Base-by-base conservation (phyloP, 2,797 vertebrate genomes). In the Ammospiza maritima region DNA sequence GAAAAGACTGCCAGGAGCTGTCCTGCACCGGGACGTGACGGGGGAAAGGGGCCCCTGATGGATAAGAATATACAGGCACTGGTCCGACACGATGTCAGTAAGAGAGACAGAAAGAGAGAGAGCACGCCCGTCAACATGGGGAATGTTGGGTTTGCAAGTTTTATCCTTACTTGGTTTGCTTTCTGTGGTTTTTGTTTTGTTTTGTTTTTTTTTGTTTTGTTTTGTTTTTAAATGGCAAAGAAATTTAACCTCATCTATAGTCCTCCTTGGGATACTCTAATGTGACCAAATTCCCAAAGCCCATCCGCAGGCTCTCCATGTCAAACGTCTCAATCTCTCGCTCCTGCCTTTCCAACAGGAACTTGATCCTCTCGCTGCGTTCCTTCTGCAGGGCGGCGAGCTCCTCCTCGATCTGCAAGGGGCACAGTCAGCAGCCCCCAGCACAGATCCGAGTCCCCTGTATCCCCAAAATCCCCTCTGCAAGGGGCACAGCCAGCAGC, bases 201-300 rank as follows among this genome's bases (percentile, higher is more conserved):
- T 40, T 18, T 23, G 26, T 32, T 32, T 10, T 8, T 32, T n/a
- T n/a, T n/a, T n/a, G n/a, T n/a, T 9, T 16, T 60, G 27, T 14
- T 23, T 36, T 50, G 16, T 51, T 51, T 51, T 51, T 51, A 87
- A 98, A 98, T 98, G 97, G 97, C 97, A 97, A 98, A 95, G 80
- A 76, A 98, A 98, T 98, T 98, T 97, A 97, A 97, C 98, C 98
- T 99, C 99, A 99, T 99, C 99, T 99, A 98, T 99, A 99, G 98
- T 99, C 99, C 94, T 99, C 99, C 98, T 99, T 99, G 97, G 99
- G 99, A 94, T 98, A 99, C 96, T 99, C 99, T 98, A 99, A 98
- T 61, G 98, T 98, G 88, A 99, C 98, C 98, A 99, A 98, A 98
- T 99, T 99, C 85, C 98, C 98, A 89, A 99, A 99, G 97, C 99